These are phyloP conservation scores for Leptarthrus brevirostris DNA, from an alignment of 2,888 invertebrate genomes.

Conservation along the genomic window DNA sequence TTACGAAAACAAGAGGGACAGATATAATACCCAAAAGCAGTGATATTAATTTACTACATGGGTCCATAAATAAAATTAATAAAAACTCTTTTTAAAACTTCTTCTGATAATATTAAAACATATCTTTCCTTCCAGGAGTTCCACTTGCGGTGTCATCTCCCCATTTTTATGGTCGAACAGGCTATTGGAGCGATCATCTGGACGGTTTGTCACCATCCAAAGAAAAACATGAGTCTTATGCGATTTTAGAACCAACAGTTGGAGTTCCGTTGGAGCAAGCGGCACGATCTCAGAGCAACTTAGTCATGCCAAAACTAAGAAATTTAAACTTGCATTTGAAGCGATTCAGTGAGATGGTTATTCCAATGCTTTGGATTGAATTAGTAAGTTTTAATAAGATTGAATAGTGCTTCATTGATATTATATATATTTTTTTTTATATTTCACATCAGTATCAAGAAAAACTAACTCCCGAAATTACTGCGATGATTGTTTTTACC, in stretches of 20 bases:
- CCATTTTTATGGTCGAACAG: slow-evolving; percentile 72
- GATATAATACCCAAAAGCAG: no score
- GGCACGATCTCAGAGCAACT: slow-evolving; percentile 76
- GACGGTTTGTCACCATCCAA: slow-evolving; percentile 73
- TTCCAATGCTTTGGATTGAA: slow-evolving; percentile 79
- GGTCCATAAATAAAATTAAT: no score
- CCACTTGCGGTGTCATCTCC: slow-evolving; percentile 78
- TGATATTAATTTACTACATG: no score
- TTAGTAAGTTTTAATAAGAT: slow-evolving; percentile 72
- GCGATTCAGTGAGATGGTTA: slow-evolving; percentile 70
- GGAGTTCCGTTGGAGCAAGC: slow-evolving; percentile 73
- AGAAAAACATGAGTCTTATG: slow-evolving; percentile 73
- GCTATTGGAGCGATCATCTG: slow-evolving; percentile 67
- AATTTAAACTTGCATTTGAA: slow-evolving; percentile 69
- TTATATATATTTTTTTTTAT: no score
- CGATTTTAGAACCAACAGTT: slow-evolving; percentile 76
- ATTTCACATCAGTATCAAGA: slow-evolving; percentile 70
- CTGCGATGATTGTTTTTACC: slow-evolving; percentile 68
- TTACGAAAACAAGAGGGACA: no score
- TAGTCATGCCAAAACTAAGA: slow-evolving; percentile 70
- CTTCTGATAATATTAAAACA: no score
- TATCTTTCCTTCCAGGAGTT: slow-evolving; percentile 72
- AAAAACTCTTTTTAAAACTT: no score
- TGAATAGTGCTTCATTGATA: no score
- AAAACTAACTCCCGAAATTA: slow-evolving; percentile 69